Conservation (phyloP, 2,888 invertebrate genomes). For the Nezara viridula region DNA sequence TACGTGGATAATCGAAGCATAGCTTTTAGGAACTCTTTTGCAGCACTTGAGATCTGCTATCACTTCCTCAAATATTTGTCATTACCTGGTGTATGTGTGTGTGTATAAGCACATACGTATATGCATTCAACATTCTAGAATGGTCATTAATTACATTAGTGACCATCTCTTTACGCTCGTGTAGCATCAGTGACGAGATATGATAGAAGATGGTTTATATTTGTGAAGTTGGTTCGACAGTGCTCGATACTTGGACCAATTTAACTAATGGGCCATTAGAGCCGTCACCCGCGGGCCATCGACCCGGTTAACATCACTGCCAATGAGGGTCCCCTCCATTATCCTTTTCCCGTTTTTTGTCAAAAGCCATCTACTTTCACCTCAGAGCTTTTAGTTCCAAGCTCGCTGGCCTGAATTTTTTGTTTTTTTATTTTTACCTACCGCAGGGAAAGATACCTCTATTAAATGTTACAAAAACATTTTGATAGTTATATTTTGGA, state of each 20-base stretch:
- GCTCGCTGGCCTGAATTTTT: neutral
- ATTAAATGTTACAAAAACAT: neutral
- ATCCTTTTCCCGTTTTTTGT: constrained; percentile 6
- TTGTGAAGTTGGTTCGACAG: neutral
- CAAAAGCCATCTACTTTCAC: neutral
- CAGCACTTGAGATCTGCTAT: too few species aligned
- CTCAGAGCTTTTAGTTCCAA: neutral
- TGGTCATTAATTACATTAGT: neutral
- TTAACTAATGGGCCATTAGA: constrained; percentile 25
- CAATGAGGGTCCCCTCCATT: neutral
- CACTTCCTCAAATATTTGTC: too few species aligned
- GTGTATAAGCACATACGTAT: too few species aligned
- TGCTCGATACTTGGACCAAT: constrained; percentile 2
- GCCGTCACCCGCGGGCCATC: neutral
- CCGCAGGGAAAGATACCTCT: neutral
- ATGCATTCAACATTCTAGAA: too few species aligned
- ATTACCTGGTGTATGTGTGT: too few species aligned
- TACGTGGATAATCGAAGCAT: too few species aligned
- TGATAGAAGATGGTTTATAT: neutral
- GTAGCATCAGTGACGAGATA: neutral
- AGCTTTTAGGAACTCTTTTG: too few species aligned
- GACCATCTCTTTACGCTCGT: neutral
- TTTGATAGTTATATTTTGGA: neutral
- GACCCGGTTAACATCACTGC: constrained; percentile 23
- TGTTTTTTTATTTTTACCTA: neutral